These are phyloP conservation scores for Corvus cornix DNA, from an alignment of 2,113 vertebrate genomes.

Conservation along the genomic window DNA sequence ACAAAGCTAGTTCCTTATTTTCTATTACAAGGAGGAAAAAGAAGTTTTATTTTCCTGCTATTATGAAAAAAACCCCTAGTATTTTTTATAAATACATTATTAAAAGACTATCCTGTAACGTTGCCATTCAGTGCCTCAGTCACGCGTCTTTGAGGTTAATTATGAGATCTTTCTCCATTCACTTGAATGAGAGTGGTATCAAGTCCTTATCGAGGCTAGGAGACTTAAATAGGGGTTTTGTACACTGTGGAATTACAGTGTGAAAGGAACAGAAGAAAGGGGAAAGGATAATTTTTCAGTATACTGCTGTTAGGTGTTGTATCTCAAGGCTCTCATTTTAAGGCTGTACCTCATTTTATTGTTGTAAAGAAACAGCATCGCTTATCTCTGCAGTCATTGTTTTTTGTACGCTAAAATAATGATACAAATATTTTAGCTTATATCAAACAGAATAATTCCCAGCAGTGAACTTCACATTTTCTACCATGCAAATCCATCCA, in stretches of 20 bases:
- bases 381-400: not conserved
- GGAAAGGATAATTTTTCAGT: conserved; percentile 10
- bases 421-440: not conserved
- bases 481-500: not conserved
- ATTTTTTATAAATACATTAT: not conserved
- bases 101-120: not conserved
- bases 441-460: not conserved
- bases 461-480: not conserved
- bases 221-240: conserved; percentile 28
- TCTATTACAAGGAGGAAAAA: not conserved
- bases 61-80: not conserved
- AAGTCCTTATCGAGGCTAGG: conserved; percentile 27
- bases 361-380: not conserved
- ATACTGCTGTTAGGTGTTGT: not conserved
- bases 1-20: not conserved
- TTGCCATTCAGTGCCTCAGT: not conserved
- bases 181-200: not conserved
- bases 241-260: not conserved
- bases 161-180: conserved; percentile 17
- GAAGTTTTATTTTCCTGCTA: not conserved
- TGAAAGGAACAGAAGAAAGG: conserved; percentile 31
- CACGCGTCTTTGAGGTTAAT: not conserved
- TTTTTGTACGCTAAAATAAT: not conserved
- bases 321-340: conserved; percentile 1
- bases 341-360: not conserved